Conservation (phyloP, 2,797 vertebrate species). For the Notoglanidium macrostoma region DNA sequence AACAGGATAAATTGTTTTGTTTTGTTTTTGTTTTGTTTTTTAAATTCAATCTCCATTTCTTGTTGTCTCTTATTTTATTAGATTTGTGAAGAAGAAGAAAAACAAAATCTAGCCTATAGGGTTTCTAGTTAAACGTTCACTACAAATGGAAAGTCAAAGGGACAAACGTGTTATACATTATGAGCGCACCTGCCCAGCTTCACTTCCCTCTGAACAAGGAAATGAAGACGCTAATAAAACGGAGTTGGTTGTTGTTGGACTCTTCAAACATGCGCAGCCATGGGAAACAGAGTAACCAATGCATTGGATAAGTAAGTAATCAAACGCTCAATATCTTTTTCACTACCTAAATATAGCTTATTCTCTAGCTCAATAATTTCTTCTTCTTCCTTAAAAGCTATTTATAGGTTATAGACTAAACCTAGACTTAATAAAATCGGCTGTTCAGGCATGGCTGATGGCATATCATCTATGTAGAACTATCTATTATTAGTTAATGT, state of each 20-base stretch:
- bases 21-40: no score
- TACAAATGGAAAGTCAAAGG: background rate
- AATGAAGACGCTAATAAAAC: conserved; percentile 40
- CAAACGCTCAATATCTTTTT: background rate
- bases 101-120: background rate
- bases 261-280: conserved; percentile 42
- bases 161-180: conserved; percentile 40
- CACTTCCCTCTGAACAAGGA: conserved; percentile 55
- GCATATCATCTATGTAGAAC: background rate
- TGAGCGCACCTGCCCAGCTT: conserved; percentile 50
- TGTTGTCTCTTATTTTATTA: background rate
- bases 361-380: background rate
- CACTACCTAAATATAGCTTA: background rate
- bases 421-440: background rate
- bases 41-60: background rate
- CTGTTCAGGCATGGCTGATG: background rate
- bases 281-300: conserved; percentile 56
- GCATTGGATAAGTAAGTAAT: conserved; percentile 58
- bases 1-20: background rate
- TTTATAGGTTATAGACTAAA: background rate
- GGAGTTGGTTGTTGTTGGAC: background rate
- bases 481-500: no score
- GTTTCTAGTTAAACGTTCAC: background rate
- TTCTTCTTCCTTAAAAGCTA: background rate
- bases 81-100: background rate